These are phyloP conservation scores for Cromileptes altivelis DNA, from an alignment of 2,113 vertebrate genomes.

Conservation along the genomic window DNA sequence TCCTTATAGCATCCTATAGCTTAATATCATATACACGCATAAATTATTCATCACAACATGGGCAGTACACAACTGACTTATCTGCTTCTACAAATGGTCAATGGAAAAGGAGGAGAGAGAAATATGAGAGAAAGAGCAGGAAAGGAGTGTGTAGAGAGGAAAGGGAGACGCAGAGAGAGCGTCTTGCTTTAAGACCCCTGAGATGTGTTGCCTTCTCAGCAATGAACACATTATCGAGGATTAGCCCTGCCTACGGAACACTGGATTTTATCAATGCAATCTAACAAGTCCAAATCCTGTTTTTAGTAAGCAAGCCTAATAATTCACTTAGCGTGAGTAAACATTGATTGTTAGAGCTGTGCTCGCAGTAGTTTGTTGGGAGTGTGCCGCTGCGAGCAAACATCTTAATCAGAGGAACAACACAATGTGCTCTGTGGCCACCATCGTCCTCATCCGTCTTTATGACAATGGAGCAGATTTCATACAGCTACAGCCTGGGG, in stretches of 20 bases:
- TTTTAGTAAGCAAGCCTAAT: constrained; percentile 35
- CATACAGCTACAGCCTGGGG: constrained; percentile 1
- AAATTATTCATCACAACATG: constrained; percentile 39
- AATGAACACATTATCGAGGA: constrained; percentile 35
- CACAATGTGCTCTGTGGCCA: constrained; percentile 17
- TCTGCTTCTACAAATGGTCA: background rate
- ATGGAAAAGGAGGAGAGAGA: background rate
- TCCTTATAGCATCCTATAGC: background rate
- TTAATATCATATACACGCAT: constrained; percentile 37
- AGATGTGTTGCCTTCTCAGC: constrained; percentile 11
- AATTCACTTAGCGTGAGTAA: constrained; percentile 38
- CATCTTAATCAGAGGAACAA: constrained; percentile 44
- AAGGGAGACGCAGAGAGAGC: background rate
- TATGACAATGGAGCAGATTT: constrained; percentile 43
- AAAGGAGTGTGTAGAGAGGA: background rate
- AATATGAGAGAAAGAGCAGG: background rate
- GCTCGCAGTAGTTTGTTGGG: constrained; percentile 15
- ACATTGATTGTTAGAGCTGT: constrained; percentile 34
- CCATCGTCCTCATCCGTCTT: constrained; percentile 38
- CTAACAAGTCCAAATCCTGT: constrained; percentile 29
- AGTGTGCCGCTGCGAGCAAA: constrained; percentile 31
- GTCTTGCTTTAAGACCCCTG: constrained; percentile 3
- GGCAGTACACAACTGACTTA: constrained; percentile 10
- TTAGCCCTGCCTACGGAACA: constrained; percentile 21
- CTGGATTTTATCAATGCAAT: constrained; percentile 44